These are phyloP conservation scores for Melospiza melodia DNA, from an alignment of 2,113 vertebrate genomes.

Conservation along the genomic window DNA sequence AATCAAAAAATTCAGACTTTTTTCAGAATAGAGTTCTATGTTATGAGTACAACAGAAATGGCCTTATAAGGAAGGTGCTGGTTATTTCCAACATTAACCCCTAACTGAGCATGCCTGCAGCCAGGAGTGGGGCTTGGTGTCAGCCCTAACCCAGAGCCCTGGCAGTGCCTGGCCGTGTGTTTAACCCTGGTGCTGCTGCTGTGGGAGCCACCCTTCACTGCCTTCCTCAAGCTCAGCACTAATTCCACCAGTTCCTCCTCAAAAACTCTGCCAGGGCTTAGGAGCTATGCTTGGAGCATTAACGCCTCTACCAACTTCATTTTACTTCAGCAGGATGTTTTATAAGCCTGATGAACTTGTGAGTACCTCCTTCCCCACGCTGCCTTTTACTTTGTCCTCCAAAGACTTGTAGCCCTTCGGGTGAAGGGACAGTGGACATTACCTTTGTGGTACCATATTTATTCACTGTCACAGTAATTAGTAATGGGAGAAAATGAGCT, in stretches of 20 bases:
- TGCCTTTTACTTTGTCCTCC: slow-evolving; percentile 5
- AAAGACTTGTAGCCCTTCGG: neutral
- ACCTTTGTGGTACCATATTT: neutral
- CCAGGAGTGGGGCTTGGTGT: neutral
- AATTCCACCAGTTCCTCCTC: slow-evolving; percentile 48
- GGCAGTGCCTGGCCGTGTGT: slow-evolving; percentile 11
- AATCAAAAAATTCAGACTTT: rapidly evolving
- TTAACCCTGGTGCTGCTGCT: slow-evolving; percentile 27
- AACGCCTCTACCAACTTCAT: slow-evolving; percentile 24
- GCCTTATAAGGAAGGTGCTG: slow-evolving; percentile 41
- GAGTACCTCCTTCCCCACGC: neutral
- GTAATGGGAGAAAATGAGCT: neutral
- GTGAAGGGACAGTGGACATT: neutral
- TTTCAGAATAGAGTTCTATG: rapidly evolving
- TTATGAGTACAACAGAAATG: neutral
- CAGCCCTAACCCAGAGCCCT: slow-evolving; percentile 3
- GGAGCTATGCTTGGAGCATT: neutral
- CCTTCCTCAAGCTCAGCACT: neutral
- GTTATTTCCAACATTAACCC: slow-evolving; percentile 5
- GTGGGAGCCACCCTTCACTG: neutral
- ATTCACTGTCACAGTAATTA: neutral
- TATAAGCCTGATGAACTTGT: slow-evolving; percentile 20
- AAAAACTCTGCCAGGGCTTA: neutral
- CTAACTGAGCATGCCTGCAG: slow-evolving; percentile 60
- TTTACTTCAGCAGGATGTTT: slow-evolving; percentile 44